A percentile compares a stretch with the other conserved stretches of the same genome.
phyloP scores from a whole-genome alignment of 2,113 vertebrate genomes.

The Sebastes fasciatus region DNA sequence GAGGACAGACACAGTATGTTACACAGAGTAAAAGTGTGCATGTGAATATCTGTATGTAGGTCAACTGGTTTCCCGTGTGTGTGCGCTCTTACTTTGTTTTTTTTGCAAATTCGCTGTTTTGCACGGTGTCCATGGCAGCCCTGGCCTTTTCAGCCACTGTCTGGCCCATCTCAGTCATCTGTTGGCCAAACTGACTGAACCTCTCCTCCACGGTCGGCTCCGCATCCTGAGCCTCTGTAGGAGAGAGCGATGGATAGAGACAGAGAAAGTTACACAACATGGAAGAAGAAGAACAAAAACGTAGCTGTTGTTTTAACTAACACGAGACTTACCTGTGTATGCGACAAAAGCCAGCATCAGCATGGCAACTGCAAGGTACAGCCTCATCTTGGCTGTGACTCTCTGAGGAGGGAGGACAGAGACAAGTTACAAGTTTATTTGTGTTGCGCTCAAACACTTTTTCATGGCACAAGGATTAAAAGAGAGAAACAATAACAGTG shows the following conservation, averaged over 20 bases:
- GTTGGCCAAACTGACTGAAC: constrained; percentile 21
- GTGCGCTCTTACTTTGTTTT: constrained; percentile 56
- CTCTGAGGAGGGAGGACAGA: constrained; percentile 1
- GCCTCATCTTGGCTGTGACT: constrained; percentile 77
- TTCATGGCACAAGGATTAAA: not conserved
- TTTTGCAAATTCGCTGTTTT: constrained; percentile 42
- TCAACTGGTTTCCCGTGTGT: not conserved
- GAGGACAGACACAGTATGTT: not conserved
- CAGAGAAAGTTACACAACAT: not conserved
- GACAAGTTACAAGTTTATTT: not conserved
- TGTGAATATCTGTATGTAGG: not conserved
- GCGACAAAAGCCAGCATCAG: constrained; percentile 82
- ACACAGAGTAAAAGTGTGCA: not conserved
- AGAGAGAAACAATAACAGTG: not conserved
- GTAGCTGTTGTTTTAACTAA: not conserved
- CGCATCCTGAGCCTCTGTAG: constrained; percentile 76
- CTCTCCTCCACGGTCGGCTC: constrained; percentile 2
- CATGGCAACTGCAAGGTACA: constrained; percentile 79
- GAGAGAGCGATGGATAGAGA: not conserved
- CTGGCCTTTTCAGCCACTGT: constrained; percentile 51
- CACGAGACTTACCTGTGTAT: constrained; percentile 75
- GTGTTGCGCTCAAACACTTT: not conserved
- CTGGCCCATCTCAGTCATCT: constrained; percentile 3
- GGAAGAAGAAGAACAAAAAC: too few species aligned
- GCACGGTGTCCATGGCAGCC: accelerated